A percentile compares a stretch with the other conserved stretches of the same genome.
Evolutionary conservation across 2,888 invertebrate species (phyloP).

Genomic region (Axea sp.): DNA sequence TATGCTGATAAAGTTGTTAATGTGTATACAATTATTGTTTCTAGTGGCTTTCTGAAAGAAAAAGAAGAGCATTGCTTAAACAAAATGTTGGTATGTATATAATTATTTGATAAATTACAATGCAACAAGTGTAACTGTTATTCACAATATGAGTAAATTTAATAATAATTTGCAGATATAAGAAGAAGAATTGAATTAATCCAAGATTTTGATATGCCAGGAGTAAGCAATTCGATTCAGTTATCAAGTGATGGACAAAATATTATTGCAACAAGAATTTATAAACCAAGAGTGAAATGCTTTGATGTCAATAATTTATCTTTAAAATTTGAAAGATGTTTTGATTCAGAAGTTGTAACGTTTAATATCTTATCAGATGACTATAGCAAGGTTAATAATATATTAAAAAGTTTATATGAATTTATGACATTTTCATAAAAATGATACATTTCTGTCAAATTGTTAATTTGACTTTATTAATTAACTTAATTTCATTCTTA

Average conservation of each 20-base stretch:
- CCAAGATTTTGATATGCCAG: constrained; percentile 99
- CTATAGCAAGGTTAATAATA: constrained; percentile 88
- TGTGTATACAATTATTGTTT: constrained; percentile 70
- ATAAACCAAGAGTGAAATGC: constrained; percentile 97
- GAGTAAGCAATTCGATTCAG: constrained; percentile 90
- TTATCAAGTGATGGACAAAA: constrained; percentile 95
- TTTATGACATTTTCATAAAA: too few relatives aligned
- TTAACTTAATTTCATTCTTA: constrained; percentile 3
- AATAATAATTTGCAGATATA: constrained; percentile 86
- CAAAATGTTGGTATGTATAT: constrained; percentile 86
- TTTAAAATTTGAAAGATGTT: constrained; percentile 97
- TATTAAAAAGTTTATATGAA: too few relatives aligned
- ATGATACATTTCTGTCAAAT: too few relatives aligned
- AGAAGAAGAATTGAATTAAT: constrained; percentile 95
- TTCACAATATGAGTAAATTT: too few relatives aligned
- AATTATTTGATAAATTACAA: too few relatives aligned
- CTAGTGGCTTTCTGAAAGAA: constrained; percentile 93
- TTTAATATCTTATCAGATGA: constrained; percentile 96
- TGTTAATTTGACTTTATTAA: too few relatives aligned
- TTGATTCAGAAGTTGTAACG: constrained; percentile 97
- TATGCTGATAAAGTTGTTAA: too few relatives aligned
- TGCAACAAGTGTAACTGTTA: too few relatives aligned
- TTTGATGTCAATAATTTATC: constrained; percentile 97
- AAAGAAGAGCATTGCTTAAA: constrained; percentile 89
- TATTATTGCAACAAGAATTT: constrained; percentile 94